phyloP scores from a whole-genome alignment of 2,888 invertebrate species.

The Acleris sparsana region DNA sequence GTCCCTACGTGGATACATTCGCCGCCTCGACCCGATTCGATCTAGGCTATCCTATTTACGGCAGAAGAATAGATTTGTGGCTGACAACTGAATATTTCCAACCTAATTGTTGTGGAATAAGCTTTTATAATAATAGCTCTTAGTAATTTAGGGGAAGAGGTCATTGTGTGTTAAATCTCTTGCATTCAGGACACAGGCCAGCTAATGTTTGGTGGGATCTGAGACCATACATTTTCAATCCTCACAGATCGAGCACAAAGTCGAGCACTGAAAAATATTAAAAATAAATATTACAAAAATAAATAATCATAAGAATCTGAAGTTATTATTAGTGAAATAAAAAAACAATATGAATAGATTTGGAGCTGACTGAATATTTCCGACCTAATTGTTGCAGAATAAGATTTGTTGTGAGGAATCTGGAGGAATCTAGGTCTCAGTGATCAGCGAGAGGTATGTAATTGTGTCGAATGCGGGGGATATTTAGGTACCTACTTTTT shows the following conservation, averaged over 20 bases:
- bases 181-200: too few species aligned
- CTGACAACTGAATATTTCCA: conserved; percentile 41
- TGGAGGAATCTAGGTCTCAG: too few species aligned
- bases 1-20: conserved; percentile 39
- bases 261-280: too few species aligned
- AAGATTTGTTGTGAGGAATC: too few species aligned
- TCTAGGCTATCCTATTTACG: conserved; percentile 52
- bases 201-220: too few species aligned
- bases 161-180: conserved; percentile 10
- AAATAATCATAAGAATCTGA: too few species aligned
- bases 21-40: conserved; percentile 42
- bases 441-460: too few species aligned
- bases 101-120: conserved; percentile 40
- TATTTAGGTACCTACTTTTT: too few species aligned
- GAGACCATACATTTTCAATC: too few species aligned
- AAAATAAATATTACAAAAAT: too few species aligned
- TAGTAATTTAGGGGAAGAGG: conserved; percentile 18
- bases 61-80: conserved; percentile 46
- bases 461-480: background rate
- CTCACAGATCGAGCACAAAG: too few species aligned
- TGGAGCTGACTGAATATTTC: conserved; percentile 43
- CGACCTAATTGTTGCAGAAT: conserved; percentile 39
- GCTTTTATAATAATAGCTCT: conserved; percentile 33
- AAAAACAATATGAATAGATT: conserved; percentile 39
- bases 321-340: too few species aligned